These are phyloP conservation scores for Drosophila cardini DNA, from an alignment of 1,140 invertebrate species.

Conservation along the genomic window DNA sequence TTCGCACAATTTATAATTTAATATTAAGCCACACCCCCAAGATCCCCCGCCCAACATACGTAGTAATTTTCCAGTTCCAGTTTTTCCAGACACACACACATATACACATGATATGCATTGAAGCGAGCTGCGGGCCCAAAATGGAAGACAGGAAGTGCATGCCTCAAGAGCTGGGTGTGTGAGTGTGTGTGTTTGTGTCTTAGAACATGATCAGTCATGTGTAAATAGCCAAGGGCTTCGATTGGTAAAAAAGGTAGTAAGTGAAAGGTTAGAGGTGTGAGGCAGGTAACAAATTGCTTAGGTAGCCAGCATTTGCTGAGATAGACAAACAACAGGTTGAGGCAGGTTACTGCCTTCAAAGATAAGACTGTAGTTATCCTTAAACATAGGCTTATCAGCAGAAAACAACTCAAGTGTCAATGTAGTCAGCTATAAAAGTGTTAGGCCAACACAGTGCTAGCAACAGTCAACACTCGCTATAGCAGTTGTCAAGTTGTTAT, in stretches of 20 bases:
- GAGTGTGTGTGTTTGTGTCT: conserved; percentile 41
- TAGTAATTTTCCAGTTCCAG: conserved; percentile 19
- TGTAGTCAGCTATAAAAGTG: conserved; percentile 55
- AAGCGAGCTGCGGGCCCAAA: conserved; percentile 28
- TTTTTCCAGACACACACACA: conserved; percentile 16
- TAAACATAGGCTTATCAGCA: conserved; percentile 51
- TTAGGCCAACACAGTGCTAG: not conserved
- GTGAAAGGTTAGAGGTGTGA: conserved; percentile 19
- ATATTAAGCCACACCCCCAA: conserved; percentile 36
- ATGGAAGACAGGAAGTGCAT: conserved; percentile 68
- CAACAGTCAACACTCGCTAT: conserved; percentile 46
- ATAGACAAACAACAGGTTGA: conserved; percentile 36
- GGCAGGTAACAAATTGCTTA: conserved; percentile 49
- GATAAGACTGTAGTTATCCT: conserved; percentile 46
- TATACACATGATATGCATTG: conserved; percentile 58
- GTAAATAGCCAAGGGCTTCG: conserved; percentile 65
- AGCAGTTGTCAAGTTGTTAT: conserved; percentile 28
- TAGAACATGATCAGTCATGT: conserved; percentile 72
- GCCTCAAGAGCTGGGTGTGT: conserved; percentile 28
- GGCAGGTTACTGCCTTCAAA: conserved; percentile 5
- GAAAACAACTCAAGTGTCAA: conserved; percentile 11
- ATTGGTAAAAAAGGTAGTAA: conserved; percentile 6
- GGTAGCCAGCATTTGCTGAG: conserved; percentile 48
- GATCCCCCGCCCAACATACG: conserved; percentile 28
- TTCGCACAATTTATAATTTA: conserved; percentile 77